Percentiles rank a stretch among this genome's conserved stretches.
phyloP scores from a whole-genome alignment of 1,140 invertebrate species.

The Zaprionus camerounensis region DNA sequence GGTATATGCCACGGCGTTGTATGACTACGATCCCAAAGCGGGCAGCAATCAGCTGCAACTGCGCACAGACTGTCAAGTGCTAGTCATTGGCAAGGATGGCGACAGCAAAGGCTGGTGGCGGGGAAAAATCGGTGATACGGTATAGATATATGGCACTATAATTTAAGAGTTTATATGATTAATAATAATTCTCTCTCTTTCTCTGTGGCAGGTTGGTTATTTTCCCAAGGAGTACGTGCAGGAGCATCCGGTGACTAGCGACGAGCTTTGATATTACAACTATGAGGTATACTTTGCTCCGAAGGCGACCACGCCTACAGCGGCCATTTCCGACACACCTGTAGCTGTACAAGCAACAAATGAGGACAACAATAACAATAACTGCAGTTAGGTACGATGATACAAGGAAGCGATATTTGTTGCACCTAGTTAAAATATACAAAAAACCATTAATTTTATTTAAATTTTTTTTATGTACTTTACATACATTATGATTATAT shows the following conservation, averaged over 20 bases:
- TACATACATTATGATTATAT: constrained; percentile 20
- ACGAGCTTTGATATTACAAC: constrained; percentile 84
- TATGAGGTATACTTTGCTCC: constrained; percentile 78
- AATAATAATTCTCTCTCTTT: background rate
- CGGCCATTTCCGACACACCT: constrained; percentile 58
- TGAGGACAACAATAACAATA: constrained; percentile 26
- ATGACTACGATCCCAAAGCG: constrained; percentile 88
- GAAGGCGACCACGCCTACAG: constrained; percentile 57
- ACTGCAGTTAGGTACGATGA: constrained; percentile 10
- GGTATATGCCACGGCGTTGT: constrained; percentile 90
- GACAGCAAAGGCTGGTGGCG: constrained; percentile 94
- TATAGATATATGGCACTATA: constrained; percentile 51
- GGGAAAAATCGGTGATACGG: constrained; percentile 88
- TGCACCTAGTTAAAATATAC: constrained; percentile 69
- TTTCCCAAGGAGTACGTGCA: constrained; percentile 88
- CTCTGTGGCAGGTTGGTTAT: constrained; percentile 85
- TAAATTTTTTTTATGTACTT: constrained; percentile 33
- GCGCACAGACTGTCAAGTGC: constrained; percentile 90
- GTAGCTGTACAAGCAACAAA: constrained; percentile 30
- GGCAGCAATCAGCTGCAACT: constrained; percentile 92
- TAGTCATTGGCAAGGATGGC: constrained; percentile 91
- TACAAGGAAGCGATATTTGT: constrained; percentile 23
- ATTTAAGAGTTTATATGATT: background rate
- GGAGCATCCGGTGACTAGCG: constrained; percentile 79
- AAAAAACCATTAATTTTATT: constrained; percentile 36